Evolutionary conservation across 2,113 vertebrate species (phyloP), one percentile per base, ranked within the genome.

Genomic region (Myodes glareolus): DNA sequence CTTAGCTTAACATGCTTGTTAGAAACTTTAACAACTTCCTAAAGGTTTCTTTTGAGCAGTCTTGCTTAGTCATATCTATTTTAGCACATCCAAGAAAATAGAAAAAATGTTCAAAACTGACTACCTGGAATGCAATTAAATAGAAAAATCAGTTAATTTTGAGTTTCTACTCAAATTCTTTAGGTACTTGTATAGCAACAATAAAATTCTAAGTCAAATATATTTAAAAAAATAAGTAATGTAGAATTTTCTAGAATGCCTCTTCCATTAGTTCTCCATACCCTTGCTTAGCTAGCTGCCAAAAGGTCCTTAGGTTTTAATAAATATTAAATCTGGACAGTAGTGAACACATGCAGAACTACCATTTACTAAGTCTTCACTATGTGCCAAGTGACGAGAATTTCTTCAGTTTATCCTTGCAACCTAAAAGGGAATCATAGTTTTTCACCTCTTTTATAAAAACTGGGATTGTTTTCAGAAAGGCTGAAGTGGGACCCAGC

Each of bases 1-100:
- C 16, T 82, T 88, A 33, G 78, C 47, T 12, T 65, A 45, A 77
- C 23, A 88, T 70, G 92, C 10, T 72, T 92, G 31, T 81, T 63
- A 68, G 92, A 77, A 82, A 55, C 42, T 67, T 96, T 65, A 97
- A 87, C 21, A 14, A 95, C n/a, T 72, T 94, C 50, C 55, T 92
- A 52, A 84, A 93, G 36, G 14, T 88, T 85, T 91, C 72, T 67
- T 73, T 65, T 39, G 70, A 94, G 78, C 42, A 77, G 21, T 52
- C 9, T 80, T 50, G 23, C 92, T 85, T 61, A 94, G 65, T 94
- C 39, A 96, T 8, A 85, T 5, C 70, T 76, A 85, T 88, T 89
- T 90, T 36, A 92, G 50, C 17, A 67, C 50, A 94, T 67, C 16
- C 14, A 88, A 92, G 68, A 42, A 97, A 95, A 67, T 4, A 88